A percentile compares a stretch with the other conserved stretches of the same genome.
These are phyloP conservation scores for Anseranas semipalmata DNA, from an alignment of 2,113 vertebrate species.

Conservation along the genomic window DNA sequence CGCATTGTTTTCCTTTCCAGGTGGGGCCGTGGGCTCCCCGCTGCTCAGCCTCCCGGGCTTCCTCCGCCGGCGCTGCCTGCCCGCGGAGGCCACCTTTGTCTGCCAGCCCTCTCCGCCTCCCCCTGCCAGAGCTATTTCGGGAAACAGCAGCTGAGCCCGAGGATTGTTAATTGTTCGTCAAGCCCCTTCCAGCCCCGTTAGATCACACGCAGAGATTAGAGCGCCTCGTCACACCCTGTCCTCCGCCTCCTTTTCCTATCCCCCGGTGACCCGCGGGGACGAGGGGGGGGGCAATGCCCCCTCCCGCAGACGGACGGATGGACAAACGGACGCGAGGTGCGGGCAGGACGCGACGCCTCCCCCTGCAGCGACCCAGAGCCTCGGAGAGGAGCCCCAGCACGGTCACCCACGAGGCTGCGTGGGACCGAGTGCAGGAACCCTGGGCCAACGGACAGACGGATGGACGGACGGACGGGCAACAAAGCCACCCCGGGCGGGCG, in stretches of 20 bases:
- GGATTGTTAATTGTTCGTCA: slow-evolving; percentile 80
- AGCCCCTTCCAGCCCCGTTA: slow-evolving; percentile 63
- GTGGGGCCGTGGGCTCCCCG: slow-evolving; percentile 64
- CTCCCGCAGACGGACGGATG: too few species aligned
- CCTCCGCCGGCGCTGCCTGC: not conserved
- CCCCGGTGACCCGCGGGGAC: not conserved
- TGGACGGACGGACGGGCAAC: slow-evolving; percentile 14
- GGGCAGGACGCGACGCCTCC: not conserved
- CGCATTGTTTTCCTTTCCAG: slow-evolving; percentile 63
- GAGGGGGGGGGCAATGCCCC: not conserved
- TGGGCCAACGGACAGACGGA: not conserved
- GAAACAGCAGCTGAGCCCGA: slow-evolving; percentile 78
- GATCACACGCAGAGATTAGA: slow-evolving; percentile 39
- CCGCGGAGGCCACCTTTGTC: slow-evolving; percentile 73
- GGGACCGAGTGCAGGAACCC: not conserved
- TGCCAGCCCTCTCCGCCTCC: slow-evolving; percentile 38
- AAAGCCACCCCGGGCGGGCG: slow-evolving; percentile 36
- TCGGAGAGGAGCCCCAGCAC: not conserved
- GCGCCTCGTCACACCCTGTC: not conserved
- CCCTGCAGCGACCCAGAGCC: not conserved
- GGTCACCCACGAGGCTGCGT: not conserved
- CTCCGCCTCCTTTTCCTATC: not conserved
- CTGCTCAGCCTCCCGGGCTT: slow-evolving; percentile 67
- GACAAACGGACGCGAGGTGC: too few species aligned
- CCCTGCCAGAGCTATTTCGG: slow-evolving; percentile 74